These are phyloP conservation scores for Pachypanchax playfairii DNA, from an alignment of 2,113 vertebrate genomes.

Conservation along the genomic window DNA sequence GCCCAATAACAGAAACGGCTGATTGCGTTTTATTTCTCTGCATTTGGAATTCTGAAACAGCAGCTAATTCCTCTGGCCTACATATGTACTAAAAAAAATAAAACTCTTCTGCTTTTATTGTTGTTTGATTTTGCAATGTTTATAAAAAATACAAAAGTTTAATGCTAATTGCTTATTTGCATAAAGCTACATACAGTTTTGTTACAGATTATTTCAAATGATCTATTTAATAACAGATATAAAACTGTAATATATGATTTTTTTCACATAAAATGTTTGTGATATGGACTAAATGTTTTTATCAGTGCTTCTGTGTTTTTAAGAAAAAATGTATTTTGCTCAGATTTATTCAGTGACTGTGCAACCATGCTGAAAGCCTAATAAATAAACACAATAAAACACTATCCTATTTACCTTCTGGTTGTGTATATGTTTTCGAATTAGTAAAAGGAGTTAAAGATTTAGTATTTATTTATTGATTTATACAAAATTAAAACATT, in stretches of 20 bases:
- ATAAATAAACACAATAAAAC: constrained; percentile 68
- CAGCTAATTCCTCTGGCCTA: constrained; percentile 9
- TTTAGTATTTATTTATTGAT: constrained; percentile 80
- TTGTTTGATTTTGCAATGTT: constrained; percentile 30
- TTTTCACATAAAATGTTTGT: constrained; percentile 49
- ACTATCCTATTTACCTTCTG: background rate
- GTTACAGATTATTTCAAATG: constrained; percentile 23
- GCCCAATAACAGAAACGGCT: background rate
- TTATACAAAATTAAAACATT: constrained; percentile 82
- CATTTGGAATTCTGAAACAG: constrained; percentile 22
- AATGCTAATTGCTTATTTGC: constrained; percentile 24
- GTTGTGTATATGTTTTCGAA: constrained; percentile 6
- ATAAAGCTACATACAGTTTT: constrained; percentile 31
- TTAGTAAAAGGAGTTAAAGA: constrained; percentile 7
- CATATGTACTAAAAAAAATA: constrained; percentile 4
- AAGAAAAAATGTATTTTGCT: constrained; percentile 56
- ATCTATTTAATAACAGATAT: constrained; percentile 19
- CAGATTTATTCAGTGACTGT: constrained; percentile 40
- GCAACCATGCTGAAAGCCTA: constrained; percentile 46
- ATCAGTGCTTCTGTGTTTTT: constrained; percentile 56
- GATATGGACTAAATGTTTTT: constrained; percentile 37
- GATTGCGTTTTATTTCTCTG: background rate
- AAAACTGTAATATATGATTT: constrained; percentile 25
- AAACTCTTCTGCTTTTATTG: constrained; percentile 31
- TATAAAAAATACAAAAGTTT: background rate